These are phyloP conservation scores for Melanotaenia duboulayi DNA, from an alignment of 2,113 vertebrate species.

Conservation along the genomic window DNA sequence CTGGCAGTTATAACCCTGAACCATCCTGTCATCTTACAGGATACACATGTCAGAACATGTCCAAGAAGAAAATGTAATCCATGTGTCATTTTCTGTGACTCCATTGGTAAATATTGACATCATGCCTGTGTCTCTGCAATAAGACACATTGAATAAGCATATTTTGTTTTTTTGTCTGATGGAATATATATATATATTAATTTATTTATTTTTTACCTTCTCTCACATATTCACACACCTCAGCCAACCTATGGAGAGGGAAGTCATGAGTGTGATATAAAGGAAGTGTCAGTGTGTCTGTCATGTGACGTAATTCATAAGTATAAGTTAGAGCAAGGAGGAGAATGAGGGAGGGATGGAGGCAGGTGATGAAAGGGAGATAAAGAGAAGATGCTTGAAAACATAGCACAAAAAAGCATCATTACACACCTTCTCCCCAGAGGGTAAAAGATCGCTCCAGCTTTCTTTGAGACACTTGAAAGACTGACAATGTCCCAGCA, in stretches of 20 bases:
- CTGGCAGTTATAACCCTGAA: conserved; percentile 47
- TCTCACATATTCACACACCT: too few relatives aligned
- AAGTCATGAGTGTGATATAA: conserved; percentile 32
- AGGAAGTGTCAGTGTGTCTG: conserved; percentile 10
- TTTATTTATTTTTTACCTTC: too few relatives aligned
- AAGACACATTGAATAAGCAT: conserved; percentile 24
- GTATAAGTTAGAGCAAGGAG: conserved; percentile 14
- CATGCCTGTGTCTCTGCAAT: conserved; percentile 34
- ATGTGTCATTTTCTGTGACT: conserved; percentile 55
- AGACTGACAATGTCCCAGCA: conserved; percentile 21
- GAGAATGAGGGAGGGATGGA: conserved; percentile 6
- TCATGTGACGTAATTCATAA: conserved; percentile 45
- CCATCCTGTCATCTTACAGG: conserved; percentile 22
- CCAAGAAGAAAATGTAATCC: conserved; percentile 51
- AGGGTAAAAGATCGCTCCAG: conserved; percentile 23
- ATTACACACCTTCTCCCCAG: conserved; percentile 25
- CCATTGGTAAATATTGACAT: conserved; percentile 2
- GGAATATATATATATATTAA: too few relatives aligned
- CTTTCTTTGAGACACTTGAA: conserved; percentile 39
- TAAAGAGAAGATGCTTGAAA: conserved; percentile 26
- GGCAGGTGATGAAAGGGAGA: conserved; percentile 40
- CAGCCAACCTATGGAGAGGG: neutral
- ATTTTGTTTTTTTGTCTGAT: too few relatives aligned
- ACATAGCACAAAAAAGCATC: conserved; percentile 39
- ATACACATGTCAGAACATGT: conserved; percentile 48